Evolutionary conservation across 2,797 vertebrate genomes (phyloP).

Genomic region (Psittacula derbiana): DNA sequence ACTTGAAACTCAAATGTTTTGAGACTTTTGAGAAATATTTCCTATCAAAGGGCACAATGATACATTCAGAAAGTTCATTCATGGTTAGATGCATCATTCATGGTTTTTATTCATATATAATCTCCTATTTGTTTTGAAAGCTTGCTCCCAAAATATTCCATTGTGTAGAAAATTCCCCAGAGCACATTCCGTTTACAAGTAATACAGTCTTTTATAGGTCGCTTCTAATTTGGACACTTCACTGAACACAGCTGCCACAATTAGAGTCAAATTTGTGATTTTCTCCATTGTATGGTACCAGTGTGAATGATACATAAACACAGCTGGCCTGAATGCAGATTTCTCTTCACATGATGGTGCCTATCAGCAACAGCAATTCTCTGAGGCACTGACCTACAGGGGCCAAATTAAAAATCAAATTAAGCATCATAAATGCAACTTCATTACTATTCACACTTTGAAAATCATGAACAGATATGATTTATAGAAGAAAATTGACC

Average conservation of each 20-base stretch:
- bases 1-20: slow-evolving; percentile 11
- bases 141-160: slow-evolving; percentile 28
- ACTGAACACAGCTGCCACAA: slow-evolving; percentile 67
- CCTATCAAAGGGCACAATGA: not conserved
- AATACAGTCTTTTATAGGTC: slow-evolving; percentile 25
- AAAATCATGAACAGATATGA: not conserved
- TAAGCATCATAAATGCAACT: slow-evolving; percentile 22
- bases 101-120: slow-evolving; percentile 18
- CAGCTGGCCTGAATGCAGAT: slow-evolving; percentile 52
- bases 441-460: slow-evolving; percentile 18
- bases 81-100: slow-evolving; percentile 43
- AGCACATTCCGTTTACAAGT: slow-evolving; percentile 27
- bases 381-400: slow-evolving; percentile 42
- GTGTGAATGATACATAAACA: slow-evolving; percentile 59
- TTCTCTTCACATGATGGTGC: slow-evolving; percentile 27
- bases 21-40: slow-evolving; percentile 17
- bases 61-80: slow-evolving; percentile 33
- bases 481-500: not conserved
- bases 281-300: slow-evolving; percentile 52
- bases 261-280: slow-evolving; percentile 67
- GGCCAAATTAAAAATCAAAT: slow-evolving; percentile 62
- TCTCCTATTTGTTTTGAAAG: slow-evolving; percentile 43
- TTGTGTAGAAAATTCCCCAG: slow-evolving; percentile 35
- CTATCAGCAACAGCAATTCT: not conserved
- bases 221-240: slow-evolving; percentile 67